Evolutionary conservation across 1,140 invertebrate species (phyloP), one percentile per base, ranked within the genome.

Genomic region (Drosophila lacteicornis): DNA sequence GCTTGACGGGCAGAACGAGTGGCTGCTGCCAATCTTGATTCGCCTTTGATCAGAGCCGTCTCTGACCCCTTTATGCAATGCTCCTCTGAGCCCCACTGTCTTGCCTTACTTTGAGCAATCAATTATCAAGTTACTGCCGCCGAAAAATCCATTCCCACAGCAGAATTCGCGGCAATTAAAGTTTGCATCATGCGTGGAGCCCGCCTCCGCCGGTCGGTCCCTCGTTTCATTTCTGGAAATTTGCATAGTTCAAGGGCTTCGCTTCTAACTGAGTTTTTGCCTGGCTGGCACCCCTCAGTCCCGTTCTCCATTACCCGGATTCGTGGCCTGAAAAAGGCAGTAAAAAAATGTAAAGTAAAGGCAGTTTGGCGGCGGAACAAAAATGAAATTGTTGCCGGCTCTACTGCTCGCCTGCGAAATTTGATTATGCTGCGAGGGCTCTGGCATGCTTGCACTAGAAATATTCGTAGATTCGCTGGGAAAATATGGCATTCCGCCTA

Each of bases 241-340:
- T 87, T 90, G 77, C 84, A 90, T 87, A 87, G 84, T 87, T 87
- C 84, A 87, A 87, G 84, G 84, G 66, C 80, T 83, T 56, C 55
- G 75, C 59, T 53, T 27, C 80, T 78, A 84, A 80, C 84, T 68
- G 76, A 56, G 71, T 82, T 86, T 83, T 58, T 47, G 38, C 46
- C 46, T 11, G 49, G 2, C 11, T n/a, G 4, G 15, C 3, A 9
- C 30, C 53, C 53, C 33, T 3, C 53, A 4, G 17, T 3, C 55
- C n/a, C 36, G 22, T 33, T 40, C 40, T 57, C 57, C 25, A 30
- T 77, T 68, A 58, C 60, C 75, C 38, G 7, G 15, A 43, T 49
- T 30, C 36, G 45, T 58, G 38, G 51, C 57, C 51, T 38, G 56
- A 25, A 50, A 66, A 43, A 51, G 30, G 46, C 59, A 42, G 13